A percentile compares a stretch with the other conserved stretches of the same genome.
Conservation (phyloP, 2,888 invertebrate species). For the Mimas tiliae region DNA sequence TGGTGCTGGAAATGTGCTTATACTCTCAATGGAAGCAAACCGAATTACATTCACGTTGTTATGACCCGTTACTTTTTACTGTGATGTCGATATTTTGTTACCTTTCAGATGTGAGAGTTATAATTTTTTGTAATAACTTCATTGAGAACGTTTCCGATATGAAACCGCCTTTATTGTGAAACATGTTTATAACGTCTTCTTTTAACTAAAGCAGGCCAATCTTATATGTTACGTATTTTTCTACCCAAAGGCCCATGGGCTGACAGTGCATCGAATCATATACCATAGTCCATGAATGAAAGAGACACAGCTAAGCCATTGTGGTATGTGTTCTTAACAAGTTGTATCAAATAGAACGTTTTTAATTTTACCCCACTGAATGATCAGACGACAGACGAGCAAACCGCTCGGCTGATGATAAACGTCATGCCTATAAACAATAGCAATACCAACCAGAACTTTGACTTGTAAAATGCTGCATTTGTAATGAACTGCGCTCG, state of each 20-base stretch:
- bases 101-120: not conserved
- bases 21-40: not conserved
- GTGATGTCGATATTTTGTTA: not conserved
- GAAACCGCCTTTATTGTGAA: not conserved
- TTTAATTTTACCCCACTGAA: too few species aligned
- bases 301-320: too few species aligned
- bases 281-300: not conserved
- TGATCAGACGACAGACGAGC: too few species aligned
- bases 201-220: not conserved
- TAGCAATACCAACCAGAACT: too few species aligned
- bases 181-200: not conserved
- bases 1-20: constrained; percentile 10
- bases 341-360: too few species aligned
- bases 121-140: constrained; percentile 4
- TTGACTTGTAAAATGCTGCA: too few species aligned
- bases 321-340: too few species aligned
- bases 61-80: constrained; percentile 16
- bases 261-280: not conserved
- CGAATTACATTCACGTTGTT: constrained; percentile 20
- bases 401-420: too few species aligned
- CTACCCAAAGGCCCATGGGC: too few species aligned
- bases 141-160: not conserved
- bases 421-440: too few species aligned
- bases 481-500: too few species aligned
- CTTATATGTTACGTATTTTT: not conserved